Conservation (phyloP, 2,797 vertebrate species). For the Enoplosus armatus region DNA sequence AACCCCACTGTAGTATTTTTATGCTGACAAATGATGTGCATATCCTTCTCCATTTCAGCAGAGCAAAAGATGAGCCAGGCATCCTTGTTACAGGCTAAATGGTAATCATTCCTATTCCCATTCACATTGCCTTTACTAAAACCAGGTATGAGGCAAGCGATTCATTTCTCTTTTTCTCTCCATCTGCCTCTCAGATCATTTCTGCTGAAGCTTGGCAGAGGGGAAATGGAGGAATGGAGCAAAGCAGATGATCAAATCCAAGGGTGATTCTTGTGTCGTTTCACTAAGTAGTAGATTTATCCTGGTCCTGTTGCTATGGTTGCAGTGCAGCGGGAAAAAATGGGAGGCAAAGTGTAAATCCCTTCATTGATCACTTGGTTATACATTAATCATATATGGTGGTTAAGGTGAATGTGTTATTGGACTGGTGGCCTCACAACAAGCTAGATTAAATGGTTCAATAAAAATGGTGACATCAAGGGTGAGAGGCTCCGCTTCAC, state of each 20-base stretch:
- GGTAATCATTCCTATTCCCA: slow-evolving; percentile 59
- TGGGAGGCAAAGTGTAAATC: slow-evolving; percentile 62
- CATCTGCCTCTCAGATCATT: slow-evolving; percentile 62
- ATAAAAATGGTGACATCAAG: slow-evolving; percentile 50
- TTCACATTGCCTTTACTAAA: slow-evolving; percentile 63
- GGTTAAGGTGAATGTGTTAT: slow-evolving; percentile 71
- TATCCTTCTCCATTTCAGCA: slow-evolving; percentile 53
- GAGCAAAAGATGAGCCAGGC: slow-evolving; percentile 51
- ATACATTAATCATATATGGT: slow-evolving; percentile 79
- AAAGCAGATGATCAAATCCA: slow-evolving; percentile 73
- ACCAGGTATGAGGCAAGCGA: slow-evolving; percentile 64
- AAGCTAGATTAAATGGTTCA: slow-evolving; percentile 70
- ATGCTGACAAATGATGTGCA: slow-evolving; percentile 44
- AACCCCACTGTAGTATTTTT: slow-evolving; percentile 15
- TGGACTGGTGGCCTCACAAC: slow-evolving; percentile 62
- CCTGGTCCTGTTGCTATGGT: slow-evolving; percentile 81
- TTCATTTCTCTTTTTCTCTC: slow-evolving; percentile 59
- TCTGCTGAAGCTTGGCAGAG: slow-evolving; percentile 60
- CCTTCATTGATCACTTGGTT: slow-evolving; percentile 79
- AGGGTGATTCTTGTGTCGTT: slow-evolving; percentile 74
- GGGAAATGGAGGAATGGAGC: slow-evolving; percentile 61
- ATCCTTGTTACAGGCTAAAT: slow-evolving; percentile 52
- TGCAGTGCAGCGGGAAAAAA: slow-evolving; percentile 43
- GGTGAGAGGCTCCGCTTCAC: slow-evolving; percentile 6
- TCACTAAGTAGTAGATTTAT: slow-evolving; percentile 79